phyloP scores from a whole-genome alignment of 1,140 invertebrate species.

The Orchesella cincta region DNA sequence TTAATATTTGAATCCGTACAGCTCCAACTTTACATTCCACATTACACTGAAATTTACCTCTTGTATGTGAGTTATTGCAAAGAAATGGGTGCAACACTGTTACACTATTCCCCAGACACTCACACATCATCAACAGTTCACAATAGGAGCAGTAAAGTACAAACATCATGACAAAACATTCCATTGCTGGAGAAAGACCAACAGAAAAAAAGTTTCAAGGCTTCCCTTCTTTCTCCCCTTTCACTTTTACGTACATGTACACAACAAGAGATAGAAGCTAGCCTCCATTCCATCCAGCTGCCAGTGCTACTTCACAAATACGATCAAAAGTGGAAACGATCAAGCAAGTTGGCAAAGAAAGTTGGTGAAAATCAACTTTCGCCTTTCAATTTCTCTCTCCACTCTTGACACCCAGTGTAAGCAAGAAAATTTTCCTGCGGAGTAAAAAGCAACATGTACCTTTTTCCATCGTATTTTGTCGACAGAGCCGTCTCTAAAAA shows the following conservation, averaged over 20 bases:
- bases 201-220: not conserved
- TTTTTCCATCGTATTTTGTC: conserved; percentile 4
- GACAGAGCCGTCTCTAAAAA: not conserved
- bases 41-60: too few species aligned
- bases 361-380: conserved; percentile 6
- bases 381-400: conserved; percentile 9
- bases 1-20: too few species aligned
- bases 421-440: not conserved
- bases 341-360: conserved; percentile 2
- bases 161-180: conserved; percentile 20
- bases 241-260: not conserved
- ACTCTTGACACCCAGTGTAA: not conserved
- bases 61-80: too few species aligned
- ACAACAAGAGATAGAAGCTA: not conserved
- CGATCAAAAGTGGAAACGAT: conserved; percentile 25
- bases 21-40: too few species aligned
- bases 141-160: conserved; percentile 21
- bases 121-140: conserved; percentile 22
- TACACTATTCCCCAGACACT: not conserved
- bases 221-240: not conserved
- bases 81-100: not conserved
- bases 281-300: not conserved
- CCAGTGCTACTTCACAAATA: conserved; percentile 11
- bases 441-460: conserved; percentile 21
- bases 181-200: not conserved